phyloP scores from a whole-genome alignment of 2,888 invertebrate species.

The Meliscaeva auricollis region DNA sequence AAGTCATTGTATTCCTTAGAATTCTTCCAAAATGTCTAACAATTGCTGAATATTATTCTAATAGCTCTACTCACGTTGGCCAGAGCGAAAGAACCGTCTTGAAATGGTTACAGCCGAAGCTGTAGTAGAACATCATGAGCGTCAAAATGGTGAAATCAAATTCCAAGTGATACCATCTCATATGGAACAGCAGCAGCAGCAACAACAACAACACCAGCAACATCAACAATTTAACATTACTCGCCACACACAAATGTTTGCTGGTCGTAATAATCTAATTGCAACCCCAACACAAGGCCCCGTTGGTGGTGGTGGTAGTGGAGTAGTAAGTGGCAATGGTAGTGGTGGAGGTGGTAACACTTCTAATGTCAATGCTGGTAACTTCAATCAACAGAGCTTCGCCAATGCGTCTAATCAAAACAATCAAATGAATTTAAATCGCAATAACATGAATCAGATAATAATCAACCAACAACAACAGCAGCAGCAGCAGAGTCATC shows the following conservation, averaged over 20 bases:
- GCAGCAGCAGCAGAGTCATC: constrained; percentile 78
- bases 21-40: neutral
- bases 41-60: neutral
- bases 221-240: constrained; percentile 80
- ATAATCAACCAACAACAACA: constrained; percentile 77
- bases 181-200: constrained; percentile 80
- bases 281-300: constrained; percentile 63
- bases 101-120: constrained; percentile 58
- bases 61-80: constrained; percentile 83
- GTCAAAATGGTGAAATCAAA: constrained; percentile 82
- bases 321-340: constrained; percentile 8
- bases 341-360: constrained; percentile 20
- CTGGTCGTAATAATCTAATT: constrained; percentile 72
- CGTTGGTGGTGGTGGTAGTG: constrained; percentile 10
- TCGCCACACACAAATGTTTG: constrained; percentile 76
- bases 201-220: constrained; percentile 79
- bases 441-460: constrained; percentile 80
- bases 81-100: constrained; percentile 81
- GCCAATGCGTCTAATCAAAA: constrained; percentile 79
- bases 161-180: constrained; percentile 82
- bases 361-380: constrained; percentile 60
- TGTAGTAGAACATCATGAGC: constrained; percentile 73
- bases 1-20: constrained; percentile 44
- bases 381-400: constrained; percentile 76
- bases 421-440: constrained; percentile 82